Evolutionary conservation across 2,113 vertebrate genomes (phyloP).

Genomic region (Meriones unguiculatus): DNA sequence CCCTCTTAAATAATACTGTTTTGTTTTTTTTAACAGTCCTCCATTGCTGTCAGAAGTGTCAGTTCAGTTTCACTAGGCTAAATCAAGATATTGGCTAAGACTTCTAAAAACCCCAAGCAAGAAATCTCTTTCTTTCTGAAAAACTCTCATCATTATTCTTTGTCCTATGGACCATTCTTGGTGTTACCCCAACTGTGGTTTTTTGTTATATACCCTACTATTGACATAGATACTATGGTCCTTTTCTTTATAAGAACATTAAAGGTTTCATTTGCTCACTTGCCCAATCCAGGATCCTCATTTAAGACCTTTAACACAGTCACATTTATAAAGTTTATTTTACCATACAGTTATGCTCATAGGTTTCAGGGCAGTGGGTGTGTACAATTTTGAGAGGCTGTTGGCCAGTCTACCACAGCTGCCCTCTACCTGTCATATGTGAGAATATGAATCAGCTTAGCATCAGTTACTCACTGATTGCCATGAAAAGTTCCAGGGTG

Average conservation of each 20-base stretch:
- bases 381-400: neutral
- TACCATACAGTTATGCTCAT: no score
- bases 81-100: neutral
- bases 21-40: neutral
- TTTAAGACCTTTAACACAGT: neutral
- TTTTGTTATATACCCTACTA: neutral
- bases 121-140: neutral
- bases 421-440: neutral
- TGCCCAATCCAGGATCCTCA: neutral
- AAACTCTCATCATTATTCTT: neutral
- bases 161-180: neutral
- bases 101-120: neutral
- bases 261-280: neutral
- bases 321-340: neutral
- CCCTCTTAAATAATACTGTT: no score
- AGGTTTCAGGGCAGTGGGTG: neutral
- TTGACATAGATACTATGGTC: neutral
- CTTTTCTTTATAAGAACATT: neutral
- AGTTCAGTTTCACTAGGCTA: neutral
- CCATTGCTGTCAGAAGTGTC: neutral
- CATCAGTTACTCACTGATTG: neutral
- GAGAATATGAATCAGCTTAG: neutral
- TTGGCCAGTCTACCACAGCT: neutral
- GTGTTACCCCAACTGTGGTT: neutral
- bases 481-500: neutral